Evolutionary conservation across 2,888 invertebrate genomes (phyloP).

Genomic region (Tenthredo notha): DNA sequence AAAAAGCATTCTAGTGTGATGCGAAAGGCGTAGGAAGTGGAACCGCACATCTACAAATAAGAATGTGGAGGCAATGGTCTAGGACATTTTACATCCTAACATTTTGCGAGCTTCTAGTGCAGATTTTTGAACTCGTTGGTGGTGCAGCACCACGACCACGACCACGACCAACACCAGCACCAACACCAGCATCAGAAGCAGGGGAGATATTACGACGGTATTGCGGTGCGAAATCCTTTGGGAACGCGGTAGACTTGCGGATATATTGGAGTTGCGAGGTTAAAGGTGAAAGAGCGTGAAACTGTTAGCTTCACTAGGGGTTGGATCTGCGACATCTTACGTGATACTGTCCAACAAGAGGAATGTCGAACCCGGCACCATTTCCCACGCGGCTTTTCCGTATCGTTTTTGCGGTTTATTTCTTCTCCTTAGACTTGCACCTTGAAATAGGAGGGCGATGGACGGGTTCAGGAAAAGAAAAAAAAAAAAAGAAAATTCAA

Average conservation of each 20-base stretch:
- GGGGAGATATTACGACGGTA: slow-evolving; percentile 13
- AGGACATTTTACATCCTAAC: slow-evolving; percentile 2
- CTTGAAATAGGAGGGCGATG: background rate
- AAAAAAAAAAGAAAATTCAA: no score
- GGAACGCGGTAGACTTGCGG: slow-evolving; percentile 36
- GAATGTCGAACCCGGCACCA: slow-evolving; percentile 40
- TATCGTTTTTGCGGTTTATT: slow-evolving; percentile 28
- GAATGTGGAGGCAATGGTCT: slow-evolving; percentile 26
- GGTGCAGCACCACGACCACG: background rate
- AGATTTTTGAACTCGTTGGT: slow-evolving; percentile 30
- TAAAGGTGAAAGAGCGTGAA: slow-evolving; percentile 33
- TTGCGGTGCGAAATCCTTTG: slow-evolving; percentile 27
- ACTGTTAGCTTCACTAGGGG: background rate
- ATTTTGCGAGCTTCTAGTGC: slow-evolving; percentile 33
- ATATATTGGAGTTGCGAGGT: slow-evolving; percentile 21
- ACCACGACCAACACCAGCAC: background rate
- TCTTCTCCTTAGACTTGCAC: background rate
- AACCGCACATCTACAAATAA: slow-evolving; percentile 9
- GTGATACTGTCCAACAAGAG: slow-evolving; percentile 38
- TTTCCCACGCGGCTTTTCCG: slow-evolving; percentile 37
- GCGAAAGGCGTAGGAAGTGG: background rate
- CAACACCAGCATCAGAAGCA: background rate
- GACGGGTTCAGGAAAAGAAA: background rate
- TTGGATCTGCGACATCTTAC: slow-evolving; percentile 27
- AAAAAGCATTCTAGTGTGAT: slow-evolving; percentile 19